Conservation (phyloP, 2,888 invertebrate genomes). For the Caenorhabditis sp. region DNA sequence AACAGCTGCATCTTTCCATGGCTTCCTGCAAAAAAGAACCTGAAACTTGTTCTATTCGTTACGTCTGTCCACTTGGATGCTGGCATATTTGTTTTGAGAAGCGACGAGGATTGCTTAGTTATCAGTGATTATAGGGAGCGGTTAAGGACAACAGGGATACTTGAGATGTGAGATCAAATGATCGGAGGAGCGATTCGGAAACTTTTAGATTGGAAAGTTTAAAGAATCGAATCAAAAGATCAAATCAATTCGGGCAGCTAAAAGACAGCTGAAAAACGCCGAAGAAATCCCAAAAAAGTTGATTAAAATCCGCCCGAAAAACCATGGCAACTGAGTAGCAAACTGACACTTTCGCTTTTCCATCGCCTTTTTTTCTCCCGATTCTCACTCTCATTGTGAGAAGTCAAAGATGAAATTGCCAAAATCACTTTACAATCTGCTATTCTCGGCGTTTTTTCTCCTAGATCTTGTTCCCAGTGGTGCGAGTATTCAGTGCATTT, state of each 20-base stretch:
- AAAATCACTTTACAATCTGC: background rate
- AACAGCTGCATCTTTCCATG: slow-evolving; percentile 6
- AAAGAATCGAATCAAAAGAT: too few species aligned
- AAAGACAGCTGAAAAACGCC: background rate
- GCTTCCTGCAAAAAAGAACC: slow-evolving; percentile 1
- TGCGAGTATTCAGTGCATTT: background rate
- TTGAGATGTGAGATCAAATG: background rate
- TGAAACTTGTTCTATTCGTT: background rate
- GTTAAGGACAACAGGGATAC: background rate
- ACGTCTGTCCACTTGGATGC: background rate
- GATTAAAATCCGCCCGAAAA: slow-evolving; percentile 1
- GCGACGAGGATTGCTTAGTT: background rate
- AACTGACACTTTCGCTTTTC: slow-evolving; percentile 9
- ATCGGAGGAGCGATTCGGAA: background rate
- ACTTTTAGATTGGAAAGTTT: background rate
- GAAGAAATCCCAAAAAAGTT: background rate
- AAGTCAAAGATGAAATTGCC: too few species aligned
- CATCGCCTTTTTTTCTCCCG: too few species aligned
- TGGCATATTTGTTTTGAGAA: slow-evolving; percentile 1
- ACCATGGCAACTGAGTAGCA: slow-evolving; percentile 20
- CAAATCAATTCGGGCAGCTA: too few species aligned
- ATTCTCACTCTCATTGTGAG: too few species aligned
- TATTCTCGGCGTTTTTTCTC: background rate
- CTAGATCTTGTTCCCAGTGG: background rate
- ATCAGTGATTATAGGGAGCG: background rate